A percentile compares a stretch with the other conserved stretches of the same genome.
Conservation (phyloP, 1,140 invertebrate species). For the Polypedilum vanderplanki region DNA sequence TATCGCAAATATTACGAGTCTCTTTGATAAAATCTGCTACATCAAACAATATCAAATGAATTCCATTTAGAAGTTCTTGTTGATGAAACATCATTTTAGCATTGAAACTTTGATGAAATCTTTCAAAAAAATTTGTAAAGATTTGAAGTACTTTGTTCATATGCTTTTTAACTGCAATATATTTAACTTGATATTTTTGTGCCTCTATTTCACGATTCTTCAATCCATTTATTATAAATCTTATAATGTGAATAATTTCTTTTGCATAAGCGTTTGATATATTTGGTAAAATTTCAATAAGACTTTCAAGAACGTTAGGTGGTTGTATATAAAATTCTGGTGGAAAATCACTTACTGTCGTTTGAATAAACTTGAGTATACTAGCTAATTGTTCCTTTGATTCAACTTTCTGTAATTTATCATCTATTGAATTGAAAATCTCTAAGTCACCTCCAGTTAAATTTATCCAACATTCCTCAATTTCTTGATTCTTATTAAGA, state of each 20-base stretch:
- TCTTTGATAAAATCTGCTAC: background rate
- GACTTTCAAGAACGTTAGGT: background rate
- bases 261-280: background rate
- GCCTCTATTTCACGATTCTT: background rate
- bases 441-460: background rate
- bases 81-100: background rate
- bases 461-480: background rate
- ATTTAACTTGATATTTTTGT: background rate
- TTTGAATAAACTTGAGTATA: background rate
- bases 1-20: background rate
- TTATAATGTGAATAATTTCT: background rate
- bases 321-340: background rate
- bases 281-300: background rate
- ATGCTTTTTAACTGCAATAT: background rate
- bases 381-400: background rate
- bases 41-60: background rate
- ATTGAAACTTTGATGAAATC: background rate
- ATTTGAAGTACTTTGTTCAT: background rate
- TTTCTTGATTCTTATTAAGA: background rate
- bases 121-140: constrained; percentile 8
- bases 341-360: background rate
- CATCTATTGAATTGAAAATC: background rate
- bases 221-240: background rate
- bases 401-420: background rate
- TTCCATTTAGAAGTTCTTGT: background rate